Conservation (phyloP, 2,113 vertebrate genomes). For the Gopherus flavomarginatus region DNA sequence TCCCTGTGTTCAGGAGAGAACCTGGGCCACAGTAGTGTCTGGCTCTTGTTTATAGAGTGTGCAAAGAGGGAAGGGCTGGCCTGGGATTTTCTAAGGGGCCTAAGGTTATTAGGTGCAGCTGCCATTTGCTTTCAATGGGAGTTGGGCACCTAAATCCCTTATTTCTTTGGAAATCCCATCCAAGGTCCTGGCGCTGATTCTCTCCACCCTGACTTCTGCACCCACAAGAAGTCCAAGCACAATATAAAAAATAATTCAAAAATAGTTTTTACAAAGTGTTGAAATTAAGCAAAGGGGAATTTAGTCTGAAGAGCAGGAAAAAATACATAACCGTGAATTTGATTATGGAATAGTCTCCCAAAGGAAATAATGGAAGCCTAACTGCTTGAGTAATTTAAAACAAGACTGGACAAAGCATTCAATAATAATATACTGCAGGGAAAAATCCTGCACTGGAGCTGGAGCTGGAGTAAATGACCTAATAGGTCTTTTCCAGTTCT, state of each 20-base stretch:
- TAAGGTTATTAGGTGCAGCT: neutral
- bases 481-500: slow-evolving; percentile 43
- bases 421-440: slow-evolving; percentile 46
- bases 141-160: neutral
- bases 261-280: neutral
- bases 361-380: slow-evolving; percentile 39
- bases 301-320: slow-evolving; percentile 21
- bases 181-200: neutral
- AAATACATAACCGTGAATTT: neutral
- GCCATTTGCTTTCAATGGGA: neutral
- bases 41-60: neutral
- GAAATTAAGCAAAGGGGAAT: slow-evolving; percentile 7
- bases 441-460: slow-evolving; percentile 40
- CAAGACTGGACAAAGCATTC: slow-evolving; percentile 35
- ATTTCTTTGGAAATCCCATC: neutral
- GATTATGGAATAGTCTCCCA: slow-evolving; percentile 17
- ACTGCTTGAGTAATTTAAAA: slow-evolving; percentile 66
- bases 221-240: neutral
- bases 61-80: neutral
- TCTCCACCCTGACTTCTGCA: neutral
- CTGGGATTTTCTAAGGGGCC: neutral
- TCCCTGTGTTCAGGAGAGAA: neutral
- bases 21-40: neutral
- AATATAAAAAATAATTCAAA: neutral
- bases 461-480: slow-evolving; percentile 40